Base-by-base conservation (phyloP, 2,113 vertebrate species). In the Pholis gunnellus region DNA sequence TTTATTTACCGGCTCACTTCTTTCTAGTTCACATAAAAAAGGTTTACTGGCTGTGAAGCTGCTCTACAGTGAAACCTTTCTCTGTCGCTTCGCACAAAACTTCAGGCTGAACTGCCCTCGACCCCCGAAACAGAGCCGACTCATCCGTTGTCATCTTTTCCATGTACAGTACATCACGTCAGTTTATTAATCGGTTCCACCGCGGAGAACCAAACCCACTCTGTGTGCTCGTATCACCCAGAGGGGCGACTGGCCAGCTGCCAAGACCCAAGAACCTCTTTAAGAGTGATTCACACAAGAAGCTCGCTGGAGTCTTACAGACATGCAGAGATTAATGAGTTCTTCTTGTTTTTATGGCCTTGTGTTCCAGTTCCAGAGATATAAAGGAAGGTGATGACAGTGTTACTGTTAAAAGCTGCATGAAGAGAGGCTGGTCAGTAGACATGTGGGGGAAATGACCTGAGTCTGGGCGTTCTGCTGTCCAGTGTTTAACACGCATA, bases 101-200 rank as follows among this genome's bases (percentile, higher is more conserved):
- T 77, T 42, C 15, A 20, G 14, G 6, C 70, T 38, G 40, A 67
- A 20, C 42, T 22, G 27, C 31, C 36, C 68, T 46, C 8, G 38
- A 48, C 68, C 56, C 56, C 14, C 22, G 34, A 42, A 4, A 15
- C 66, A 48, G 63, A 40, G 56, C 36, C 10, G 27, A 74, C 70
- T 67, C 59, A 9, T 34, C 38, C 65, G 40, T 36, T 66, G 57
- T 82, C 70, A 46, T 59, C 38, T 40, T 71, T 75, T 72, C 65
- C 77, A 54, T 57, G 27, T 6, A 8, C 15, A 40, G 10, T 57
- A 13, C 25, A 18, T n/a, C 29, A 20, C 57, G 25, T 65, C 59
- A 9, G 54, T 25, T 40, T 25, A 6, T 85, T 9, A 63, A 44
- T 81, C 77, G 63, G 56, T 40, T 67, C 42, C 52, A 44, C 52